Percentiles rank a stretch among this genome's conserved stretches.
phyloP scores from a whole-genome alignment of 2,888 invertebrate species.

The Trissolcus japonicus region DNA sequence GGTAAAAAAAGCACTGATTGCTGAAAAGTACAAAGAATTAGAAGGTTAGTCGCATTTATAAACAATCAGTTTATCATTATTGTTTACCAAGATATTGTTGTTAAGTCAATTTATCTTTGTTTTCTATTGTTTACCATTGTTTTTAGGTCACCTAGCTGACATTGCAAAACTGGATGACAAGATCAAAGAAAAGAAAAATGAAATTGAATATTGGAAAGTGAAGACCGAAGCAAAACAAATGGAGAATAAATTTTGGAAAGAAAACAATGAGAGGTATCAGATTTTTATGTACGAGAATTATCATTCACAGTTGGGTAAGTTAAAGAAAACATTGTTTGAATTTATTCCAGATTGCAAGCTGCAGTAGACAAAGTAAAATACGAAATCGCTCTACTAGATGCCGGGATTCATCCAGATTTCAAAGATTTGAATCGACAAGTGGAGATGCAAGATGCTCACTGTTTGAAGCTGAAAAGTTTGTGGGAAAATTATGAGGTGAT shows the following conservation, averaged over 20 bases:
- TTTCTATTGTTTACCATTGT: slow-evolving; percentile 1
- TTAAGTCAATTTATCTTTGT: not conserved
- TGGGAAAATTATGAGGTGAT: slow-evolving; percentile 32
- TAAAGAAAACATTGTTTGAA: not conserved
- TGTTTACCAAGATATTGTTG: not conserved
- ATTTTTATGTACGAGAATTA: not conserved
- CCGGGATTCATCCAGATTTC: slow-evolving; percentile 13
- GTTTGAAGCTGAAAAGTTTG: slow-evolving; percentile 15
- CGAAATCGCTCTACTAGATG: slow-evolving; percentile 9
- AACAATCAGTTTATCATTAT: not conserved
- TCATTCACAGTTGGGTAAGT: not conserved
- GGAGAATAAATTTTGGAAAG: slow-evolving; percentile 25
- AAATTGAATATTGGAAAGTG: slow-evolving; percentile 21
- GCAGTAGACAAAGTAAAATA: slow-evolving; percentile 14
- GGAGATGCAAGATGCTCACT: slow-evolving; percentile 15
- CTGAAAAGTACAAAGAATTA: slow-evolving; percentile 15
- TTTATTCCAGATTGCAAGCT: slow-evolving; percentile 11
- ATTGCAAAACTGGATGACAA: slow-evolving; percentile 21
- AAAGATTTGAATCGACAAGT: slow-evolving; percentile 18
- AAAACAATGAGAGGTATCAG: slow-evolving; percentile 9
- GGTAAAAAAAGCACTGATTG: slow-evolving; percentile 19
- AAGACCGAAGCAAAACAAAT: slow-evolving; percentile 22
- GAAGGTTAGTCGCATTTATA: slow-evolving; percentile 7
- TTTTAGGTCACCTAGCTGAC: slow-evolving; percentile 2
- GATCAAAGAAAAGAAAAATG: slow-evolving; percentile 22